Conservation (phyloP, 2,888 invertebrate species). For the Dolichopus griseipennis region DNA sequence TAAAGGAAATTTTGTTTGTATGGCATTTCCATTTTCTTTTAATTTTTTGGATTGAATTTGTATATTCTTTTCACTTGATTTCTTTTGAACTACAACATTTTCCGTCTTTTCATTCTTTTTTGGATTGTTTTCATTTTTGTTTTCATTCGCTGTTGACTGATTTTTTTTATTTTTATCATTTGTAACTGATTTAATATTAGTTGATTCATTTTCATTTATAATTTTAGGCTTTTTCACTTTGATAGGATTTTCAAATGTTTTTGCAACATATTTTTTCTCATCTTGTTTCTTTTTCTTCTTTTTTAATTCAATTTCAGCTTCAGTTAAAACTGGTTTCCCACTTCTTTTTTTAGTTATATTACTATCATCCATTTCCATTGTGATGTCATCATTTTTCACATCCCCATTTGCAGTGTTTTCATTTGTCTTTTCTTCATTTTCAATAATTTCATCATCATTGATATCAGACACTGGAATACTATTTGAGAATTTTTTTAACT, state of each 20-base stretch:
- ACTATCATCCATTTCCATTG: not conserved
- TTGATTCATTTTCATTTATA: not conserved
- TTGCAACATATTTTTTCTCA: conserved; percentile 38
- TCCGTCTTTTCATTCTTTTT: not conserved
- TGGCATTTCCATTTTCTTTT: not conserved
- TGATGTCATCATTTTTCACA: conserved; percentile 14
- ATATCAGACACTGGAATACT: conserved; percentile 48
- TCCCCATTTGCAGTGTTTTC: conserved; percentile 23
- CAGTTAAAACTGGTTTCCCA: conserved; percentile 33
- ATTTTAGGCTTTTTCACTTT: conserved; percentile 30
- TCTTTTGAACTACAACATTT: not conserved
- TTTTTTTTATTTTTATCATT: conserved; percentile 8
- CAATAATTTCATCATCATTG: conserved; percentile 35
- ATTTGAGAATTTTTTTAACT: conserved; percentile 93
- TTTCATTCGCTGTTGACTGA: not conserved
- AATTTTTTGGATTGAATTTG: not conserved
- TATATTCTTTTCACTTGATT: not conserved
- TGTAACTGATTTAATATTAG: not conserved
- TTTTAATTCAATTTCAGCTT: conserved; percentile 33
- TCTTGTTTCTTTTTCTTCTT: conserved; percentile 36
- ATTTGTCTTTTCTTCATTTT: conserved; percentile 22
- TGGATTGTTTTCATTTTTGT: conserved; percentile 11
- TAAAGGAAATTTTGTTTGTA: not conserved
- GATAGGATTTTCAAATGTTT: conserved; percentile 38
- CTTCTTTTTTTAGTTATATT: conserved; percentile 33